These are phyloP conservation scores for Carcharodon carcharias DNA, from an alignment of 2,797 vertebrate species.

Conservation along the genomic window DNA sequence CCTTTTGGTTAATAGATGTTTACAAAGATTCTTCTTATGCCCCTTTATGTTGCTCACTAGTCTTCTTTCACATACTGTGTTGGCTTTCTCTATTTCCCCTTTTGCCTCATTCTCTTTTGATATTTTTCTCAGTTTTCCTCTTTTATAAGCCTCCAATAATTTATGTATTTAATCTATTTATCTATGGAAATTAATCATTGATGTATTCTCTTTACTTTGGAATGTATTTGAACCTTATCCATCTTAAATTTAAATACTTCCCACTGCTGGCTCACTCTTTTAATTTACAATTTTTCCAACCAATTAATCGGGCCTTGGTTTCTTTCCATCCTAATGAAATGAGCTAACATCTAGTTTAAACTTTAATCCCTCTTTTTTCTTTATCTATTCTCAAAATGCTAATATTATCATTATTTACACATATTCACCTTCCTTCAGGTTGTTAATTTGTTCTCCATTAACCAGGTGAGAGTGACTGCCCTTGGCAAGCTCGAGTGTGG, in stretches of 20 bases:
- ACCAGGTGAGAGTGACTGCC: neutral
- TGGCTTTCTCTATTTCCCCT: neutral
- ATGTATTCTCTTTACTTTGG: neutral
- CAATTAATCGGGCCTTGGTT: neutral
- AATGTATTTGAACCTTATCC: neutral
- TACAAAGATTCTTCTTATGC: neutral
- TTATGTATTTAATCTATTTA: conserved; percentile 1
- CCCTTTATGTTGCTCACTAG: neutral
- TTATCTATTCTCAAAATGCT: neutral
- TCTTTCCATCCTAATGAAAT: neutral
- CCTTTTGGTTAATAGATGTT: neutral
- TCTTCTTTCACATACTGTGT: neutral
- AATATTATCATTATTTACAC: neutral
- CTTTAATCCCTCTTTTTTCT: neutral
- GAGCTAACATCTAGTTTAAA: neutral
- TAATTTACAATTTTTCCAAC: neutral
- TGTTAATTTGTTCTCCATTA: neutral
- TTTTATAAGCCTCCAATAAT: neutral
- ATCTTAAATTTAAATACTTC: neutral
- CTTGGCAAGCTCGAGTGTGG: too few species aligned
- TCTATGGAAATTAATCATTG: neutral
- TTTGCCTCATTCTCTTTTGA: neutral
- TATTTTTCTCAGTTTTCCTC: neutral
- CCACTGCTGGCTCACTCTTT: neutral
- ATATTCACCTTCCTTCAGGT: neutral